Evolutionary conservation across 2,797 vertebrate species (phyloP).

Genomic region (Mycteria americana): DNA sequence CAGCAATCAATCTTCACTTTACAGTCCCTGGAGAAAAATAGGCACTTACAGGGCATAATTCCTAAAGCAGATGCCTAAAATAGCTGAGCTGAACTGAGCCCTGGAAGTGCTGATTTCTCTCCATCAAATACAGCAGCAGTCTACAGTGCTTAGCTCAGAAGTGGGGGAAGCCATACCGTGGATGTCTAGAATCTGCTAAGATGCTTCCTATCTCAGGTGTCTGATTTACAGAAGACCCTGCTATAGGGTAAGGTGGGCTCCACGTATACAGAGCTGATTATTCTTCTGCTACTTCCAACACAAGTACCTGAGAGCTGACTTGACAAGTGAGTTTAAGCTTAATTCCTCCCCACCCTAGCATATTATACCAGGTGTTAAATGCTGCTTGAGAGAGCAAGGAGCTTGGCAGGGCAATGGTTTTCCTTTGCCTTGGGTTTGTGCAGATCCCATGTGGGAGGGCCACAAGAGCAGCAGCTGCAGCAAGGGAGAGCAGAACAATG

Average conservation of each 20-base stretch:
- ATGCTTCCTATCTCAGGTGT: fast-evolving
- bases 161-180: background rate
- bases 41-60: background rate
- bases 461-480: background rate
- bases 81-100: background rate
- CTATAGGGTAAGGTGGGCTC: background rate
- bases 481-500: background rate
- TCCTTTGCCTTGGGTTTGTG: background rate
- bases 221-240: background rate
- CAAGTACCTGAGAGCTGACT: background rate
- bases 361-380: background rate
- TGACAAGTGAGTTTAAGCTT: background rate
- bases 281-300: background rate
- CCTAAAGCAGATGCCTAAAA: constrained; percentile 25
- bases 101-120: background rate
- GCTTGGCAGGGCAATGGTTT: background rate
- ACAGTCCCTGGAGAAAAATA: background rate
- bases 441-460: fast-evolving
- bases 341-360: background rate
- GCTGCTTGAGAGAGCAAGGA: background rate
- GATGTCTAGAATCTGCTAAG: background rate
- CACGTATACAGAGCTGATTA: background rate
- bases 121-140: background rate
- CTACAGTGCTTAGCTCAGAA: background rate
- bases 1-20: constrained; percentile 7